Evolutionary conservation across 2,113 vertebrate genomes (phyloP), one percentile per base, ranked within the genome.

Genomic region (Dinomys branickii): DNA sequence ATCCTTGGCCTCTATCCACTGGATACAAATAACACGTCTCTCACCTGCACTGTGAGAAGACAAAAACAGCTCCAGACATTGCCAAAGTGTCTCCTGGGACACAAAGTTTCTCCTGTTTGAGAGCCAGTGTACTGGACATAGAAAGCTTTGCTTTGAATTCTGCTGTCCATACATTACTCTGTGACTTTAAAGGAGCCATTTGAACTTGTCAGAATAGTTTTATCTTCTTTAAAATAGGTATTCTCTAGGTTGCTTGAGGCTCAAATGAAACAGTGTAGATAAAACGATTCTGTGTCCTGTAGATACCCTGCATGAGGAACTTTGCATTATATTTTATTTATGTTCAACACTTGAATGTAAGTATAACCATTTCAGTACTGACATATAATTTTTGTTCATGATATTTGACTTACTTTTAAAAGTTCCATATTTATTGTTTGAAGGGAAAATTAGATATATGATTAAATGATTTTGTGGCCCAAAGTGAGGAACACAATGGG

Each of bases 181-280:
- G 58, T 33, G n/a, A 88, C 20, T 41, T 88, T 85, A n/a, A 90
- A 26, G 11, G 47, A 54, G 16, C 26, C 56, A 33, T 52, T 73
- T 92, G 20, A 90, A 95, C 85, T 75, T 94, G 71, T 89, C 88
- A 82, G 88, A 93, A 85, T 52, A 93, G 4, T 88, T 85, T 54
- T 20, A 63, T 84, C 44, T 44, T 88, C 50, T 91, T 91, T n/a
- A 41, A 77, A 56, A 38, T 90, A 33, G 14, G 20, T 84, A 44
- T 73, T 94, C 59, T 63, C 28, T 87, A 81, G 75, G 14, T 44
- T 95, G 52, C 38, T 52, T 44, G 33, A 81, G 24, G n/a, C 24
- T 90, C 44, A 33, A 54, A 77, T 84, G 78, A 73, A 41, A 87
- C 4, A 77, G 38, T 90, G 56, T 20, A 80, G 26, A 83, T 94